A percentile compares a stretch with the other conserved stretches of the same genome.
Conservation (phyloP, 2,888 invertebrate genomes). For the Linyphia triangularis region DNA sequence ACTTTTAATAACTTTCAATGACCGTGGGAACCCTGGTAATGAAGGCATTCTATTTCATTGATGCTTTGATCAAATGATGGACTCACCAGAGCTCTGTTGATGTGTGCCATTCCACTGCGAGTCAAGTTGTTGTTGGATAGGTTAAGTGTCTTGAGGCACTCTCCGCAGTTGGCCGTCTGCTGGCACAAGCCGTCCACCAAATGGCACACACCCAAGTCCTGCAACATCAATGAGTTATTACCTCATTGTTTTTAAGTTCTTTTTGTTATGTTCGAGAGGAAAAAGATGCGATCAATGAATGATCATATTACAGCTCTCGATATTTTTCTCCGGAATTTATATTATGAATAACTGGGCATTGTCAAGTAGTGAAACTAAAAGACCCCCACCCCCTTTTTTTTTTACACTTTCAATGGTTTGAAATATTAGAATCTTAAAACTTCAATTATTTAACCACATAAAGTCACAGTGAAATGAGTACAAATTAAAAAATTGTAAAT, state of each 20-base stretch:
- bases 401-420: no score
- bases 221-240: constrained; percentile 50
- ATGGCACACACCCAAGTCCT: constrained; percentile 73
- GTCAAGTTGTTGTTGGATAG: constrained; percentile 92
- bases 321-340: neutral
- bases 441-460: no score
- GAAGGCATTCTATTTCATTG: no score
- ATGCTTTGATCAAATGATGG: no score
- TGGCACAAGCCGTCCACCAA: constrained; percentile 73
- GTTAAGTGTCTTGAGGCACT: constrained; percentile 86
- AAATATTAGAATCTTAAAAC: no score
- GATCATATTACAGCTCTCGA: neutral
- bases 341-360: no score
- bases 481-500: no score
- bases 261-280: neutral
- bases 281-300: neutral
- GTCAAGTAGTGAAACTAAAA: no score
- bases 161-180: constrained; percentile 77
- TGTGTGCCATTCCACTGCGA: constrained; percentile 85
- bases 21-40: no score
- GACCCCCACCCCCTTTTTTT: no score
- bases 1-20: no score
- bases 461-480: no score
- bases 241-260: neutral
- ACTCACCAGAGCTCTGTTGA: constrained; percentile 85